phyloP scores from a whole-genome alignment of 2,113 vertebrate genomes.

The Herpailurus yagouaroundi region DNA sequence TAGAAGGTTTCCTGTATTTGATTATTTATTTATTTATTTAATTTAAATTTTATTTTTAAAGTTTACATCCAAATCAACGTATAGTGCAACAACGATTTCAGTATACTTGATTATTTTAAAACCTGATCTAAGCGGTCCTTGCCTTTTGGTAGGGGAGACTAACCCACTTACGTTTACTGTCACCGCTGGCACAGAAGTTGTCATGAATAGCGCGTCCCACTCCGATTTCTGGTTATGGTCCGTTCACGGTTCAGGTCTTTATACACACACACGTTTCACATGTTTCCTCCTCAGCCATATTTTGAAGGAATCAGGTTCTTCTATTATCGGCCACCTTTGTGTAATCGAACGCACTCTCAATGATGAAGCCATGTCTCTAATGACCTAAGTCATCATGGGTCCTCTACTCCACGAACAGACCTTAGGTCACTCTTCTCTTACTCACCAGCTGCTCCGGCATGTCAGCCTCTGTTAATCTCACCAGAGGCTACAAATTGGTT shows the following conservation, averaged over 20 bases:
- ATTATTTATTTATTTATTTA: background rate
- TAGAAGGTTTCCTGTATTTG: background rate
- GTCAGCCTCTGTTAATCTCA: background rate
- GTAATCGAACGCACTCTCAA: background rate
- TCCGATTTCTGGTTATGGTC: background rate
- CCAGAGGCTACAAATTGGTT: background rate
- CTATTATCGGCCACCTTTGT: too few species aligned
- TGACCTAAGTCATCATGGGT: accelerated
- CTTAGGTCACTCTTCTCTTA: background rate
- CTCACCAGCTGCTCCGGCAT: accelerated
- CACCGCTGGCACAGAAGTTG: accelerated
- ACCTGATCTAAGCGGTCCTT: background rate
- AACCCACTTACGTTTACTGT: background rate
- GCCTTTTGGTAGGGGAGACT: background rate
- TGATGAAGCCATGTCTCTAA: background rate
- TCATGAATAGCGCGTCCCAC: accelerated
- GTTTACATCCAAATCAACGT: too few species aligned
- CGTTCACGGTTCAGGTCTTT: background rate
- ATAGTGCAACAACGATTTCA: too few species aligned
- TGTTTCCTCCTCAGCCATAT: accelerated
- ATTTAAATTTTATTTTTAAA: too few species aligned
- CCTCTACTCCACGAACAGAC: background rate
- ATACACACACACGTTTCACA: accelerated
- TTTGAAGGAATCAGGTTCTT: background rate
- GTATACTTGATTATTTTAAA: background rate